Conservation (phyloP, 2,113 vertebrate genomes). For the Megaleporinus macrocephalus region DNA sequence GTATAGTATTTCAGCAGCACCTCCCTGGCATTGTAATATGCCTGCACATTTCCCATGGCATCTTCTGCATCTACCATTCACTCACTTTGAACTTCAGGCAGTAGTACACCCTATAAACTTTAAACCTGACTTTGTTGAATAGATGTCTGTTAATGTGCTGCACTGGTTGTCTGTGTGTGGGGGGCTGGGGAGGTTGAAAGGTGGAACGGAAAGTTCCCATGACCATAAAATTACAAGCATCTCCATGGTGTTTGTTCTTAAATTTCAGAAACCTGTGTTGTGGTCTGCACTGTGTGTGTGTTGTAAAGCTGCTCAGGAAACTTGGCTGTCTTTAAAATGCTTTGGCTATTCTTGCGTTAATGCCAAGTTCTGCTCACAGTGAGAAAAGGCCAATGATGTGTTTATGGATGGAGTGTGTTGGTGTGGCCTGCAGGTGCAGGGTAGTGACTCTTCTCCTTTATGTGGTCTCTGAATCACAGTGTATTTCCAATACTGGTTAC, state of each 20-base stretch:
- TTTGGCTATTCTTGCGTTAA: conserved; percentile 28
- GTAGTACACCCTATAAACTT: conserved; percentile 24
- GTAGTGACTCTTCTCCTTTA: conserved; percentile 65
- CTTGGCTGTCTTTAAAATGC: conserved; percentile 33
- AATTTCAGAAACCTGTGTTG: conserved; percentile 51
- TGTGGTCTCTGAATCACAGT: conserved; percentile 69
- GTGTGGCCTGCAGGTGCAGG: conserved; percentile 53
- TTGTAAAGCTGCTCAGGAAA: conserved; percentile 42
- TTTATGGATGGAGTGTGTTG: conserved; percentile 62
- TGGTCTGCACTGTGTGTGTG: conserved; percentile 36
- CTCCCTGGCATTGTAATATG: conserved; percentile 29
- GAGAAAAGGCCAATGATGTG: conserved; percentile 33
- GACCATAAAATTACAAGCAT: conserved; percentile 42
- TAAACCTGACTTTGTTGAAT: not conserved
- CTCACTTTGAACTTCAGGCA: conserved; percentile 28
- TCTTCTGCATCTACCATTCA: conserved; percentile 13
- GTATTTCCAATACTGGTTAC: conserved; percentile 73
- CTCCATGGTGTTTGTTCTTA: conserved; percentile 38
- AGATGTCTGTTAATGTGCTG: not conserved
- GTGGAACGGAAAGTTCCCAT: conserved; percentile 42
- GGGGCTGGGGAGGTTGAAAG: conserved; percentile 11
- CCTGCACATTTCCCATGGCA: conserved; percentile 18
- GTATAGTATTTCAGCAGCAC: conserved; percentile 24
- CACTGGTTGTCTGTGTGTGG: conserved; percentile 2
- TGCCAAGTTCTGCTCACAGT: conserved; percentile 18